A percentile compares a stretch with the other conserved stretches of the same genome.
These are phyloP conservation scores for Odontophorus gujanensis DNA, from an alignment of 2,113 vertebrate species.

Conservation along the genomic window DNA sequence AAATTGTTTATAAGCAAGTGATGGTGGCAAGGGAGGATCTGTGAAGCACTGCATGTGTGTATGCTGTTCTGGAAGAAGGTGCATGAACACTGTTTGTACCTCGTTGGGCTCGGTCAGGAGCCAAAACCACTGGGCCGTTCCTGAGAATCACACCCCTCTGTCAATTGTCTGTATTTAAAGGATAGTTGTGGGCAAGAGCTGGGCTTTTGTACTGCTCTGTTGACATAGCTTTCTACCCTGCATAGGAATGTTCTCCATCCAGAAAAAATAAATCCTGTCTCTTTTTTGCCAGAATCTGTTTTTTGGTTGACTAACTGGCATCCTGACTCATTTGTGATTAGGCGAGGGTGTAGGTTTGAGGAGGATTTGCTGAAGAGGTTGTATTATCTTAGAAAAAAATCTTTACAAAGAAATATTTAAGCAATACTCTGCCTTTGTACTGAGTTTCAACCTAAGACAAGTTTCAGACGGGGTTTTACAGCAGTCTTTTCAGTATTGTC, in stretches of 20 bases:
- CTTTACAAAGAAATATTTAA: conserved; percentile 46
- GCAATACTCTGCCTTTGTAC: conserved; percentile 44
- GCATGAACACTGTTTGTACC: background rate
- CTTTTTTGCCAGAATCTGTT: conserved; percentile 26
- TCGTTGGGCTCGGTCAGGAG: background rate
- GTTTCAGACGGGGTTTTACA: background rate
- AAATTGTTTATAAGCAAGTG: background rate
- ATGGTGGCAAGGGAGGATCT: background rate
- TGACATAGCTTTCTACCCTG: conserved; percentile 39
- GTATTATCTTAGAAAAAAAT: conserved; percentile 30
- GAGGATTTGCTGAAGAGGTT: conserved; percentile 55
- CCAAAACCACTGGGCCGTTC: background rate
- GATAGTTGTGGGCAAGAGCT: conserved; percentile 11
- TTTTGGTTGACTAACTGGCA: conserved; percentile 56
- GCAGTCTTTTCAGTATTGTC: background rate
- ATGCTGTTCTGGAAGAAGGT: background rate
- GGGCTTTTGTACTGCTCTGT: conserved; percentile 41
- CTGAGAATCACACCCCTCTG: conserved; percentile 9
- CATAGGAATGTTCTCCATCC: conserved; percentile 23
- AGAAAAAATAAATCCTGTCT: conserved; percentile 46
- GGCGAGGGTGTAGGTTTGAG: conserved; percentile 27
- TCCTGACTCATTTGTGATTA: conserved; percentile 65
- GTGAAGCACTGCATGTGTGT: background rate
- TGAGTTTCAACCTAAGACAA: background rate
- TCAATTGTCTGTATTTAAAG: conserved; percentile 11